Evolutionary conservation across 2,113 vertebrate species (phyloP).

Genomic region (Saccopteryx bilineata): DNA sequence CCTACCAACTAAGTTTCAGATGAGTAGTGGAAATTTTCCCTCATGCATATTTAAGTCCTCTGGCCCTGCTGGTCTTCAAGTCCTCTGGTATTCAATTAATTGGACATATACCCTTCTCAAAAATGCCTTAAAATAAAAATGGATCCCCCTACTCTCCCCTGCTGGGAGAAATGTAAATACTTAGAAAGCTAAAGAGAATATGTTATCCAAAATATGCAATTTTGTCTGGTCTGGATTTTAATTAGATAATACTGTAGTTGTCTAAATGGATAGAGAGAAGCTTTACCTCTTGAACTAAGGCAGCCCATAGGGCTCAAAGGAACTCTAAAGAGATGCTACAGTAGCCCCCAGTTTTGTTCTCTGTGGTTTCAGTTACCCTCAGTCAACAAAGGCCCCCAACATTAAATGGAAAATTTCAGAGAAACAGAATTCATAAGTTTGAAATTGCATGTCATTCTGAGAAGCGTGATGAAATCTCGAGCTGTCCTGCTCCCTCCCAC

Average conservation of each 20-base stretch:
- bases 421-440: not conserved
- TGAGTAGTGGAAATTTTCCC: conserved; percentile 75
- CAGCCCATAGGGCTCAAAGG: conserved; percentile 87
- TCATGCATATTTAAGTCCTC: conserved; percentile 70
- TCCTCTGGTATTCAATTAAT: conserved; percentile 14
- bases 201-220: conserved; percentile 54
- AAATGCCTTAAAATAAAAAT: conserved; percentile 58
- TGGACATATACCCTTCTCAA: conserved; percentile 48
- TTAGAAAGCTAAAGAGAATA: conserved; percentile 31
- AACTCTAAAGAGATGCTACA: conserved; percentile 84
- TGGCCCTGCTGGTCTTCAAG: conserved; percentile 12
- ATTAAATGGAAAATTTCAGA: not conserved
- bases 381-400: not conserved
- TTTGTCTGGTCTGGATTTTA: conserved; percentile 82
- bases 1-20: conserved; percentile 44
- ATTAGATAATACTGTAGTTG: conserved; percentile 82
- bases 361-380: no score
- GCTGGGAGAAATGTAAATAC: conserved; percentile 50
- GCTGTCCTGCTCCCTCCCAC: not conserved
- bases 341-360: not conserved
- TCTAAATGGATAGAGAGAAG: conserved; percentile 84
- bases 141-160: not conserved
- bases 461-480: not conserved
- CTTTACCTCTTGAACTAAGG: conserved; percentile 87
- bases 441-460: not conserved